Conservation (phyloP, 2,888 invertebrate genomes). For the Tetragonisca angustula region DNA sequence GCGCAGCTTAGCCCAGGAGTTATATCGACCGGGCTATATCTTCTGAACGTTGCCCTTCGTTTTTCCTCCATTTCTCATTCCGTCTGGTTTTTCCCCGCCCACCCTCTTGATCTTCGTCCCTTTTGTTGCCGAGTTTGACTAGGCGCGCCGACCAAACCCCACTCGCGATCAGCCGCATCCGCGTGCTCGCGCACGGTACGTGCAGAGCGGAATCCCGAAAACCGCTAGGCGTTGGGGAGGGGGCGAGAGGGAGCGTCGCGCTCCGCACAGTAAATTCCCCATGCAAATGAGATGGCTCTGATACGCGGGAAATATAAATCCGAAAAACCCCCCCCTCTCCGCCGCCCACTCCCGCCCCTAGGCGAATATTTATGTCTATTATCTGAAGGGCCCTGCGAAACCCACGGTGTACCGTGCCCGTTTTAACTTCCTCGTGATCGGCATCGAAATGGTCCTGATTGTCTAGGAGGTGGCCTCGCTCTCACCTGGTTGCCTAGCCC, state of each 20-base stretch:
- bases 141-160: neutral
- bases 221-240: neutral
- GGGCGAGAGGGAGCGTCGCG: constrained; percentile 57
- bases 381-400: constrained; percentile 73
- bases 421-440: constrained; percentile 6
- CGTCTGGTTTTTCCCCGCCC: constrained; percentile 48
- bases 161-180: constrained; percentile 4
- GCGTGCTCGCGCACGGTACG: neutral
- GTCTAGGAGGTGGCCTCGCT: neutral
- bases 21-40: constrained; percentile 74
- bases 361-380: constrained; percentile 81
- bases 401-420: constrained; percentile 20
- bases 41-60: constrained; percentile 70
- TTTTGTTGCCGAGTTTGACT: constrained; percentile 37
- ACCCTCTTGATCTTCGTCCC: constrained; percentile 5
- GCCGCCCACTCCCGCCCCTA: no score
- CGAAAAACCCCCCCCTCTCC: constrained; percentile 70
- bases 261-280: constrained; percentile 77
- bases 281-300: constrained; percentile 82
- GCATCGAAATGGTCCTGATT: constrained; percentile 14
- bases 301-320: constrained; percentile 82
- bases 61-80: constrained; percentile 65
- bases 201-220: neutral
- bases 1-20: constrained; percentile 73
- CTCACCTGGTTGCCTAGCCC: no score